phyloP scores from a whole-genome alignment of 2,888 invertebrate species.

The Macrosoma leucophasiata region DNA sequence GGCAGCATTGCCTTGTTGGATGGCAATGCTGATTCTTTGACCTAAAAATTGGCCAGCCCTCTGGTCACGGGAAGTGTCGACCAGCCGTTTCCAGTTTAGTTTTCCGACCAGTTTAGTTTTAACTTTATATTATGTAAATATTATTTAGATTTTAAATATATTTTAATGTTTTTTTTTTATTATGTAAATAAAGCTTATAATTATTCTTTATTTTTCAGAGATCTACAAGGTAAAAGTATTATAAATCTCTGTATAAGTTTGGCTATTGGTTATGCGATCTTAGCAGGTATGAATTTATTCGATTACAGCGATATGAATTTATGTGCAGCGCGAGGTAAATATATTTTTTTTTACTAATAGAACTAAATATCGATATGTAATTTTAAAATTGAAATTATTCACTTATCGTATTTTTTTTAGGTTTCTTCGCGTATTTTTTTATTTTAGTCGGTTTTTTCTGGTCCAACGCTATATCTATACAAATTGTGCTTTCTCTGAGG shows the following conservation, averaged over 20 bases:
- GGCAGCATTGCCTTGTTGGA: too few relatives aligned
- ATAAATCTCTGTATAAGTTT: constrained; percentile 51
- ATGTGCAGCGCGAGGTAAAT: constrained; percentile 53
- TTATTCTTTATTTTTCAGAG: too few relatives aligned
- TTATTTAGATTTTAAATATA: too few relatives aligned
- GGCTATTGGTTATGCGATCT: constrained; percentile 41
- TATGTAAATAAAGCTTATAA: too few relatives aligned
- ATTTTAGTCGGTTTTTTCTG: constrained; percentile 80
- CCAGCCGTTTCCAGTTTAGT: too few relatives aligned
- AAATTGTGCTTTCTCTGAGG: constrained; percentile 79
- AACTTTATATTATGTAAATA: too few relatives aligned
- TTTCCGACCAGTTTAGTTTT: too few relatives aligned
- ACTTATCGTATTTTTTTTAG: constrained; percentile 41
- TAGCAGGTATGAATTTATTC: constrained; percentile 44
- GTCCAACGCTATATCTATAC: constrained; percentile 80
- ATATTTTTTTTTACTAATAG: constrained; percentile 2
- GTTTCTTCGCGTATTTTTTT: constrained; percentile 73
- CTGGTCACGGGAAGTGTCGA: too few relatives aligned
- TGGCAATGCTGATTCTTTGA: too few relatives aligned
- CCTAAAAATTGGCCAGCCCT: too few relatives aligned
- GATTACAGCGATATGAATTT: constrained; percentile 41
- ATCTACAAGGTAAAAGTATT: constrained; percentile 58
- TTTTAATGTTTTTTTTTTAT: too few relatives aligned
- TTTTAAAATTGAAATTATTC: too few relatives aligned
- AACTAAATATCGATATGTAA: not conserved